Conservation (phyloP, 2,113 vertebrate species). For the Chaetops frenatus region DNA sequence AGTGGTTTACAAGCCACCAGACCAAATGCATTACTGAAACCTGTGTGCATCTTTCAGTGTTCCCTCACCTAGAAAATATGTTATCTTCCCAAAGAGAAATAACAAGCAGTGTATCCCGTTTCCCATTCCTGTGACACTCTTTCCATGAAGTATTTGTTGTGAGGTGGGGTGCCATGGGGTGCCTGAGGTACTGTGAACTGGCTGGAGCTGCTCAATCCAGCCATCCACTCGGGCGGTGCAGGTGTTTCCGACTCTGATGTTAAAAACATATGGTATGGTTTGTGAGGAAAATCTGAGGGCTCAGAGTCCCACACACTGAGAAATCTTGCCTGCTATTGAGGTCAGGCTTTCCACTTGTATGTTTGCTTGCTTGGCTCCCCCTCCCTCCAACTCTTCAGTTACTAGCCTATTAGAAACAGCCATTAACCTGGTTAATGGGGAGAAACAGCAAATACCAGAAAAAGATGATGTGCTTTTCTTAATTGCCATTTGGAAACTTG, state of each 20-base stretch:
- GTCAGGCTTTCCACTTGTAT: neutral
- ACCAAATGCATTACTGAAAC: neutral
- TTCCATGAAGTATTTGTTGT: neutral
- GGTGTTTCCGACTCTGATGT: neutral
- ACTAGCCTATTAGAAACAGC: neutral
- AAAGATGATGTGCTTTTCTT: constrained; percentile 10
- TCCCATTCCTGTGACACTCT: neutral
- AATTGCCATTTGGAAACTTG: neutral
- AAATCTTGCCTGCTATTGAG: neutral
- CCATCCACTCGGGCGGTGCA: neutral
- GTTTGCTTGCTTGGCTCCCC: neutral
- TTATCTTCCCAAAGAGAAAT: neutral
- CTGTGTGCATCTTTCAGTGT: neutral
- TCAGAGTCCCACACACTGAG: neutral
- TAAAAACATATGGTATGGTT: neutral
- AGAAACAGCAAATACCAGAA: constrained; percentile 28
- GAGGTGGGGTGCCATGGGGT: neutral
- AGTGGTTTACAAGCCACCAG: neutral
- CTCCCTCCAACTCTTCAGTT: neutral
- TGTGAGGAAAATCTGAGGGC: neutral
- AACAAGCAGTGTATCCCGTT: neutral
- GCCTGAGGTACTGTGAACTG: neutral
- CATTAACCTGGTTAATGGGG: constrained; percentile 40
- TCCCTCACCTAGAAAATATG: neutral
- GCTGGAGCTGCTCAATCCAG: neutral